phyloP scores from a whole-genome alignment of 2,797 vertebrate genomes.

The Sebastes trivittatus region DNA sequence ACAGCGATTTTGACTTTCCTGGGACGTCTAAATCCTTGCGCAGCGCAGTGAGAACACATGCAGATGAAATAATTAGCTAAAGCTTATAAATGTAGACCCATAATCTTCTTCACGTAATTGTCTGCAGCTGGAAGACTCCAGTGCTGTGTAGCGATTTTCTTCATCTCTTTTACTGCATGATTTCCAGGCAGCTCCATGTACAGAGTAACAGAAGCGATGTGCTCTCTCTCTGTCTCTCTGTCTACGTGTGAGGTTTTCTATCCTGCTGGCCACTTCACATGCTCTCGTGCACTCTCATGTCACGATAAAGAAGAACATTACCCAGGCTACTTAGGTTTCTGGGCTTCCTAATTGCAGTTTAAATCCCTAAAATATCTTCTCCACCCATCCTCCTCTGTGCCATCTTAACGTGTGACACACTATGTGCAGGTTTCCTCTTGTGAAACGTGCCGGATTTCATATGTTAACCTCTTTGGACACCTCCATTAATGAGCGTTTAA shows the following conservation, averaged over 20 bases:
- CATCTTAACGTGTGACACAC: not conserved
- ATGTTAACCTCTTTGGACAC: conserved; percentile 72
- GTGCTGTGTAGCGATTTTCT: conserved; percentile 59
- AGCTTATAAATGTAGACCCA: conserved; percentile 84
- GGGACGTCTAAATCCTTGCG: conserved; percentile 80
- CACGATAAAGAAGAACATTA: conserved; percentile 28
- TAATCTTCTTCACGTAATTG: conserved; percentile 83
- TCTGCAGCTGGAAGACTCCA: conserved; percentile 74
- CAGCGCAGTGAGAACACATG: conserved; percentile 76
- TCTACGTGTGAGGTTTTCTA: conserved; percentile 5
- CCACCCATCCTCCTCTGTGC: conserved; percentile 14
- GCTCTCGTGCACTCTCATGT: conserved; percentile 8
- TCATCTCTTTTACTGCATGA: conserved; percentile 34
- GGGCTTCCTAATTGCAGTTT: conserved; percentile 40
- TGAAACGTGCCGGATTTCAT: conserved; percentile 53
- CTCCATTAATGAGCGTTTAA: conserved; percentile 88
- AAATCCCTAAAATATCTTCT: conserved; percentile 39
- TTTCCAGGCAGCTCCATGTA: conserved; percentile 26
- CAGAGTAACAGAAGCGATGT: conserved; percentile 8
- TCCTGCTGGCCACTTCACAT: conserved; percentile 29
- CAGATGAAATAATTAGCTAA: conserved; percentile 84
- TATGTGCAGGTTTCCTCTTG: conserved; percentile 20
- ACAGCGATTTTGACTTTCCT: conserved; percentile 80
- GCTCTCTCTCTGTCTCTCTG: not conserved
- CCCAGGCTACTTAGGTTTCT: conserved; percentile 32